Evolutionary conservation across 2,113 vertebrate species (phyloP).

Genomic region (Vicugna pacos): DNA sequence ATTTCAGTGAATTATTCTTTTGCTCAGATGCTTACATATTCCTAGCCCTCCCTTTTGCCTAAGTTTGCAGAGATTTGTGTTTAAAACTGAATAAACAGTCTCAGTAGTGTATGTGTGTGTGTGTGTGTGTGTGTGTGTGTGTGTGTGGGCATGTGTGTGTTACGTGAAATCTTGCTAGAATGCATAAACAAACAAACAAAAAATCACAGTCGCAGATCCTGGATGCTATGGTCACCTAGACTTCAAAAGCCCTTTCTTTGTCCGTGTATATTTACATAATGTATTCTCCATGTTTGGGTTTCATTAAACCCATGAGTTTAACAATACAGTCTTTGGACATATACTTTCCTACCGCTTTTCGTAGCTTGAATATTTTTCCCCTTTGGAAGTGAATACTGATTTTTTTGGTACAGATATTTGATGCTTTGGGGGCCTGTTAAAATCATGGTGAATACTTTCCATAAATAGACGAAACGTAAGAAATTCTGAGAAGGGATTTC

Average conservation of each 20-base stretch:
- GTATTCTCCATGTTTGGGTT: slow-evolving; percentile 76
- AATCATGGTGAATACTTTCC: slow-evolving; percentile 82
- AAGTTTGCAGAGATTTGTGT: not conserved
- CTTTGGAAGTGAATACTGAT: slow-evolving; percentile 83
- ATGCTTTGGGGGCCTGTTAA: slow-evolving; percentile 80
- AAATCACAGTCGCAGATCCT: slow-evolving; percentile 51
- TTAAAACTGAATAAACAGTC: slow-evolving; percentile 44
- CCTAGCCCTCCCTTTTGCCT: slow-evolving; percentile 40
- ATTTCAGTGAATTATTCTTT: slow-evolving; percentile 35
- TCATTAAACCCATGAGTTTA: slow-evolving; percentile 76
- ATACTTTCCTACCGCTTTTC: slow-evolving; percentile 59
- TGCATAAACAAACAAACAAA: slow-evolving; percentile 30
- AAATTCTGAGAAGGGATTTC: slow-evolving; percentile 80
- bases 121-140: not conserved
- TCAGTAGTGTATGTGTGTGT: not conserved
- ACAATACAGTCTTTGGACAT: slow-evolving; percentile 70
- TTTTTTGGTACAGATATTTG: slow-evolving; percentile 79
- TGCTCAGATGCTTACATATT: not conserved
- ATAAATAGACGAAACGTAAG: slow-evolving; percentile 84
- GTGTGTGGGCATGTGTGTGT: not conserved
- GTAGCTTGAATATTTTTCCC: slow-evolving; percentile 71
- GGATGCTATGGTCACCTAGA: not conserved
- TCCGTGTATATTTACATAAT: slow-evolving; percentile 75
- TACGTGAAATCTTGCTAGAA: slow-evolving; percentile 10
- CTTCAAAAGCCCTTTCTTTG: slow-evolving; percentile 74